These are phyloP conservation scores for Aleiodes alternator DNA, from an alignment of 2,888 invertebrate species.

Conservation along the genomic window DNA sequence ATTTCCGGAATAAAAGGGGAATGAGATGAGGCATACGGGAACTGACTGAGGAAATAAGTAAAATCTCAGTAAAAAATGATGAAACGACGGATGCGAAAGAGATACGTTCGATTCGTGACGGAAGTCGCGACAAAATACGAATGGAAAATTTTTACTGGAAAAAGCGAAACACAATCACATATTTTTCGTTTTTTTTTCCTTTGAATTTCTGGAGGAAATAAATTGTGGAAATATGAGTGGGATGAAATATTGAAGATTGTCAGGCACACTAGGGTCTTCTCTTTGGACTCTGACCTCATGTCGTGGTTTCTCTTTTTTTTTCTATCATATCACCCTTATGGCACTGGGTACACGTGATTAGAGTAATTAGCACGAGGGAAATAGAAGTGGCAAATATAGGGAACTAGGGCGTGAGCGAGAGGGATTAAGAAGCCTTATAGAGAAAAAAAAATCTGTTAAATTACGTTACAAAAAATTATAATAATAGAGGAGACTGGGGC, in stretches of 20 bases:
- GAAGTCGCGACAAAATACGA: slow-evolving; percentile 42
- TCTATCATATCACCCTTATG: slow-evolving; percentile 12
- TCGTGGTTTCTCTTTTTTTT: slow-evolving; percentile 19
- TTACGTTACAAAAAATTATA: slow-evolving; percentile 24
- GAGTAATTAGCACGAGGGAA: slow-evolving; percentile 65
- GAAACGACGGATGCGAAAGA: slow-evolving; percentile 53
- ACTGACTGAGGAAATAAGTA: slow-evolving; percentile 24
- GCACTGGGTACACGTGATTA: slow-evolving; percentile 60
- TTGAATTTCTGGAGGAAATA: not conserved
- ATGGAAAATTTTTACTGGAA: slow-evolving; percentile 24
- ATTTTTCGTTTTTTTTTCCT: slow-evolving; percentile 15
- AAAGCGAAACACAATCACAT: not conserved
- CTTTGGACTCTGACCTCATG: slow-evolving; percentile 59
- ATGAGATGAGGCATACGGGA: slow-evolving; percentile 13
- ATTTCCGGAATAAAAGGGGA: slow-evolving; percentile 25
- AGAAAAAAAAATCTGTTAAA: slow-evolving; percentile 52
- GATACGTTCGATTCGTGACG: slow-evolving; percentile 48
- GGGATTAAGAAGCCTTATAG: slow-evolving; percentile 73
- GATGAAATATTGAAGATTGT: slow-evolving; percentile 25
- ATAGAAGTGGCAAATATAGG: slow-evolving; percentile 52
- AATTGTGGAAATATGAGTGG: slow-evolving; percentile 5
- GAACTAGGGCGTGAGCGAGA: slow-evolving; percentile 70
- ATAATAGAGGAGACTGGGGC: not conserved
- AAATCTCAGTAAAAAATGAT: slow-evolving; percentile 11
- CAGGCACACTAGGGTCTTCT: slow-evolving; percentile 63